phyloP scores from a whole-genome alignment of 2,797 vertebrate genomes.

The Myotis daubentonii region DNA sequence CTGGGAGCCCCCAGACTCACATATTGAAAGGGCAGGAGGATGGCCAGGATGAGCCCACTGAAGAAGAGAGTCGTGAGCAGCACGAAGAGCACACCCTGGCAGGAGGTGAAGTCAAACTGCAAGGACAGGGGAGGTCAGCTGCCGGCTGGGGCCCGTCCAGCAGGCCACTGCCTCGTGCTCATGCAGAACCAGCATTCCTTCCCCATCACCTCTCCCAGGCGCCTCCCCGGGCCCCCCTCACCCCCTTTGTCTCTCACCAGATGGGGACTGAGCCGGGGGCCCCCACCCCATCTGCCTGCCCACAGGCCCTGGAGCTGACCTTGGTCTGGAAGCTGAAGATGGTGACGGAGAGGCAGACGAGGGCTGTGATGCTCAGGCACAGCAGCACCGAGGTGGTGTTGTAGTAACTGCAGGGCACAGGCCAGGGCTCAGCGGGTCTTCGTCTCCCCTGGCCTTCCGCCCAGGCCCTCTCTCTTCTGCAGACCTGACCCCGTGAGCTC shows the following conservation, averaged over 20 bases:
- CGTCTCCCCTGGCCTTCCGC: background rate
- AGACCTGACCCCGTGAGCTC: background rate
- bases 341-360: slow-evolving; percentile 93
- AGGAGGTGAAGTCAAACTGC: slow-evolving; percentile 95
- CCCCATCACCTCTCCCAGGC: background rate
- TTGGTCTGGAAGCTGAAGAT: slow-evolving; percentile 96
- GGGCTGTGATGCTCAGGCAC: slow-evolving; percentile 93
- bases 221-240: background rate
- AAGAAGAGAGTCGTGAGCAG: slow-evolving; percentile 93
- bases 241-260: background rate
- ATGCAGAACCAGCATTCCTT: background rate
- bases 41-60: slow-evolving; percentile 90
- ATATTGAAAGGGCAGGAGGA: slow-evolving; percentile 92
- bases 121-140: background rate
- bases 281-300: background rate
- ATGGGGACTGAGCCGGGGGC: background rate
- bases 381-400: slow-evolving; percentile 94
- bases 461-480: rapidly evolving
- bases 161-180: background rate
- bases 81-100: slow-evolving; percentile 91
- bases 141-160: rapidly evolving
- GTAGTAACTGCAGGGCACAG: slow-evolving; percentile 90
- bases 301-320: slow-evolving; percentile 82
- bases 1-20: slow-evolving; percentile 85
- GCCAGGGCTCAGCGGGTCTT: background rate